Conservation (phyloP, 1,140 invertebrate genomes). For the Heliothis virescens region DNA sequence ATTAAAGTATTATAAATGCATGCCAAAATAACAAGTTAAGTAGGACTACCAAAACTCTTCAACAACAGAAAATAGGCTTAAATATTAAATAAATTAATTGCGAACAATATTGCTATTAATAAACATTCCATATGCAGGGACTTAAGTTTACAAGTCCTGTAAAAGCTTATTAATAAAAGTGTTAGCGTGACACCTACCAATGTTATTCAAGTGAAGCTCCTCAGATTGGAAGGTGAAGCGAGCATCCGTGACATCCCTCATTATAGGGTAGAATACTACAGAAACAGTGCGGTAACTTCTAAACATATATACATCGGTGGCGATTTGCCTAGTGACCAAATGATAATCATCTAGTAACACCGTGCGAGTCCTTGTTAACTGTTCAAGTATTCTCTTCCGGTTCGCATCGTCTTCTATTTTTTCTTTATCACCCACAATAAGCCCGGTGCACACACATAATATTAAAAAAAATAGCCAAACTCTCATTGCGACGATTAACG, state of each 20-base stretch:
- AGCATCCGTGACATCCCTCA: constrained; percentile 72
- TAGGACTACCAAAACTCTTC: too few species aligned
- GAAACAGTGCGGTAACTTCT: constrained; percentile 81
- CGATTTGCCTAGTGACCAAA: constrained; percentile 76
- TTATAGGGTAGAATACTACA: constrained; percentile 76
- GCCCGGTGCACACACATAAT: constrained; percentile 69
- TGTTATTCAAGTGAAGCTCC: constrained; percentile 80
- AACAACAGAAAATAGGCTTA: too few species aligned
- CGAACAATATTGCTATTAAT: background rate
- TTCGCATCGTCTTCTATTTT: constrained; percentile 65
- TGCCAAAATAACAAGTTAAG: too few species aligned
- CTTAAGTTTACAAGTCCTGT: background rate
- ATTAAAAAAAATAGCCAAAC: constrained; percentile 69
- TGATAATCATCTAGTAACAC: constrained; percentile 75
- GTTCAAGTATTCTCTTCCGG: constrained; percentile 75
- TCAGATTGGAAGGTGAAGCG: constrained; percentile 79
- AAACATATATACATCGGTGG: constrained; percentile 80
- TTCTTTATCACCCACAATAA: constrained; percentile 70
- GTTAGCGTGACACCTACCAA: constrained; percentile 68
- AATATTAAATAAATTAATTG: background rate
- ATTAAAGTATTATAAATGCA: too few species aligned
- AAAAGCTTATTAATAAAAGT: constrained; percentile 32
- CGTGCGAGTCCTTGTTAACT: constrained; percentile 74
- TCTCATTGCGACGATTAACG: constrained; percentile 67
- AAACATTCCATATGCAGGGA: background rate